phyloP scores from a whole-genome alignment of 1,140 invertebrate species.

The Phymorhynchus buccinoides region DNA sequence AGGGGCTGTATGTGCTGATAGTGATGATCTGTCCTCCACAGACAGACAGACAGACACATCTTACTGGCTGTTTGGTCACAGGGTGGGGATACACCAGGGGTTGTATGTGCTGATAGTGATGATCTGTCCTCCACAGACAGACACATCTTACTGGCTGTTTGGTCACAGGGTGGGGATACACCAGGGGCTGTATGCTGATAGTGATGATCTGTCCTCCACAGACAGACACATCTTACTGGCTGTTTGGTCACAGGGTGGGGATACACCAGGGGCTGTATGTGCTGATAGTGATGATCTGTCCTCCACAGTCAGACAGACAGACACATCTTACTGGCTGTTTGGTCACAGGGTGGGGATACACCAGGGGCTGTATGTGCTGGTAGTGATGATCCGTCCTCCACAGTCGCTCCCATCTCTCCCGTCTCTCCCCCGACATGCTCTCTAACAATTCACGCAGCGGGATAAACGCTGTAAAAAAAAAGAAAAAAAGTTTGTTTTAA shows the following conservation, averaged over 20 bases:
- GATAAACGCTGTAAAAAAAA: background rate
- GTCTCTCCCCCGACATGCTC: constrained; percentile 64
- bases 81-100: constrained; percentile 74
- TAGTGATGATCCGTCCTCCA: constrained; percentile 74
- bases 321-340: constrained; percentile 48
- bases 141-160: constrained; percentile 66
- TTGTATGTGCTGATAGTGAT: constrained; percentile 70
- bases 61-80: constrained; percentile 55
- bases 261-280: constrained; percentile 74
- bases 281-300: constrained; percentile 69
- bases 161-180: constrained; percentile 70
- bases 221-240: constrained; percentile 68
- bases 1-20: constrained; percentile 70
- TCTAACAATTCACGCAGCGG: constrained; percentile 68
- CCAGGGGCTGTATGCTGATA: constrained; percentile 73
- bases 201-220: constrained; percentile 74
- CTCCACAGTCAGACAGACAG: constrained; percentile 65
- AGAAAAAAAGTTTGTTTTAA: too few relatives aligned
- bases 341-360: constrained; percentile 71
- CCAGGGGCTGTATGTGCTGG: constrained; percentile 72
- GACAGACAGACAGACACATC: background rate
- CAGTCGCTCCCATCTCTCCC: constrained; percentile 71
- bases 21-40: constrained; percentile 73
- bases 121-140: constrained; percentile 73
- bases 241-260: constrained; percentile 62